Evolutionary conservation across 2,797 vertebrate genomes (phyloP).

Genomic region (Tauraco hartlaubi): DNA sequence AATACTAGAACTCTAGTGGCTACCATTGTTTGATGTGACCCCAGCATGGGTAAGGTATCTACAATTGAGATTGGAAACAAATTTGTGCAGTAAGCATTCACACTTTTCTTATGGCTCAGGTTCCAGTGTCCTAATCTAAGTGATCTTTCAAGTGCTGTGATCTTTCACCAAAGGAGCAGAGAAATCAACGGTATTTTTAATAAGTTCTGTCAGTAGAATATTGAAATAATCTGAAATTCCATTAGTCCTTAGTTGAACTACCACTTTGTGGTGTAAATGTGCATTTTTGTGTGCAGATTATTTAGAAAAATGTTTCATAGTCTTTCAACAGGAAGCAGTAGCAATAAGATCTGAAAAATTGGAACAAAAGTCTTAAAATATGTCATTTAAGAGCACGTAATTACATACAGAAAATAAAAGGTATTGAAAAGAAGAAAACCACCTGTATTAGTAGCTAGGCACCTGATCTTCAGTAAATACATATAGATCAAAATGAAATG

Average conservation of each 20-base stretch:
- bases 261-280: neutral
- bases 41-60: neutral
- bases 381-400: neutral
- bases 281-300: neutral
- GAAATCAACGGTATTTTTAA: neutral
- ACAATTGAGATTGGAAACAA: neutral
- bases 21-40: neutral
- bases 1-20: neutral
- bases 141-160: neutral
- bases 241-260: neutral
- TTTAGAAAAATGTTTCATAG: neutral
- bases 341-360: neutral
- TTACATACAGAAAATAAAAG: neutral
- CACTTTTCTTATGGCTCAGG: neutral
- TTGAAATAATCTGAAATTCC: neutral
- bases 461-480: neutral
- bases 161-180: neutral
- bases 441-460: neutral
- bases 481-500: neutral
- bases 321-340: neutral
- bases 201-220: neutral
- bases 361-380: neutral
- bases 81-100: neutral
- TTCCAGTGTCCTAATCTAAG: neutral
- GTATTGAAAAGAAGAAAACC: neutral